phyloP scores from a whole-genome alignment of 2,888 invertebrate genomes.

The Toxonevra muliebris region DNA sequence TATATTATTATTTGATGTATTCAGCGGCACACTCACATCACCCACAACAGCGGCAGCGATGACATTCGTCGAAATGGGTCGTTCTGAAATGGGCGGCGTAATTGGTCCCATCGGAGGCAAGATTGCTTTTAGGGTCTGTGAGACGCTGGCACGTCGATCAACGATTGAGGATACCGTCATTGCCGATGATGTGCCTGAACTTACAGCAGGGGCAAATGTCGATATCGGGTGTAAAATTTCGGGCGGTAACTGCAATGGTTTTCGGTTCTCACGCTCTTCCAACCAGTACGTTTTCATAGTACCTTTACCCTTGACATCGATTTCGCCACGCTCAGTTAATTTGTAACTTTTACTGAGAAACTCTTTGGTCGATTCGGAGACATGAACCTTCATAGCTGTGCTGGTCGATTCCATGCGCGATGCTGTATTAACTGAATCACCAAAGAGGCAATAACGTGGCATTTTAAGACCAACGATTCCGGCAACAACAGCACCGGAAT shows the following conservation, averaged over 20 bases:
- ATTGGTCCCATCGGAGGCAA: slow-evolving; percentile 41
- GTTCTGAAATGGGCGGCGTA: slow-evolving; percentile 37
- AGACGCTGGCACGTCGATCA: slow-evolving; percentile 48
- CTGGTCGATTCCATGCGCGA: slow-evolving; percentile 94
- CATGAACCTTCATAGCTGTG: slow-evolving; percentile 93
- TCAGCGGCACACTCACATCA: slow-evolving; percentile 3
- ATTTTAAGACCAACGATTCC: slow-evolving; percentile 95
- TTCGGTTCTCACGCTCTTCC: slow-evolving; percentile 75
- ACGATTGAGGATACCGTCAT: slow-evolving; percentile 9
- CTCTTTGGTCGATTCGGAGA: slow-evolving; percentile 87
- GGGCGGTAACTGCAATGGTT: slow-evolving; percentile 64
- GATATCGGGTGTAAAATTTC: slow-evolving; percentile 52
- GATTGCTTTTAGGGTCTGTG: slow-evolving; percentile 42
- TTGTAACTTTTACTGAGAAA: slow-evolving; percentile 78
- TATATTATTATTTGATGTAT: slow-evolving; percentile 33
- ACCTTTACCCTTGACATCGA: slow-evolving; percentile 92
- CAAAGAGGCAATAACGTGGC: slow-evolving; percentile 77
- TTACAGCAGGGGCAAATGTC: slow-evolving; percentile 43
- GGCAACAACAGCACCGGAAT: slow-evolving; percentile 91
- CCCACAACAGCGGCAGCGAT: slow-evolving; percentile 17
- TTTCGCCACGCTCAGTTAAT: slow-evolving; percentile 82
- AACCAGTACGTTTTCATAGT: slow-evolving; percentile 91
- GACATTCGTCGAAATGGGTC: slow-evolving; percentile 23
- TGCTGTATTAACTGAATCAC: slow-evolving; percentile 91
- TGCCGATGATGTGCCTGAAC: slow-evolving; percentile 17